Evolutionary conservation across 2,113 vertebrate genomes (phyloP), one percentile per base, ranked within the genome.

Genomic region (Tragelaphus scriptus): DNA sequence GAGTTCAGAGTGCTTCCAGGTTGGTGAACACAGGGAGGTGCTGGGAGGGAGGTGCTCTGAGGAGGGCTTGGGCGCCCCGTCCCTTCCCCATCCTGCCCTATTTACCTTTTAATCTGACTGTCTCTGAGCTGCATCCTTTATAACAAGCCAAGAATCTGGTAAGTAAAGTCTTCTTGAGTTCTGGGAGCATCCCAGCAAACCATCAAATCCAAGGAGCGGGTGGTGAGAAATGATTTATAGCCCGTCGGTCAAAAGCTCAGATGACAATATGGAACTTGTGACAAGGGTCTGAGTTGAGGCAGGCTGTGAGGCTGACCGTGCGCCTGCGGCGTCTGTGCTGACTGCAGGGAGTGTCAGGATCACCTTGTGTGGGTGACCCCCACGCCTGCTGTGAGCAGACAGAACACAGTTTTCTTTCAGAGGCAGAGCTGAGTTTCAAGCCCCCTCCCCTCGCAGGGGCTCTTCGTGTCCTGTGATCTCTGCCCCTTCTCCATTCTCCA

Each of bases 291-390:
- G 80, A 82, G 17, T 13, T 6, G 3, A 30, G 80, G 17, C 77
- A 51, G 77, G 44, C 51, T 23, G 47, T 15, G 30, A 21, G 5
- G 19, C 51, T 21, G 80, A n/a, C 51, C 11, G 30, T 82, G 30
- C 49, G 21, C 10, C 80, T n/a, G 80, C 0, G 49, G 80, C 1
- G 3, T n/a, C 80, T 23, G 30, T 13, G 80, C 30, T 7, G 19
- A 82, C 30, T 44, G 84, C 36, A 11, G 56, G 84, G 36, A 19
- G 56, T 1, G 26, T 28, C 26, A 19, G 26, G 28, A 47, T 7
- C 16, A 16, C 40, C 40, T 36, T 15, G 25, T 6, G 84, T 61
- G 84, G 56, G 7, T 47, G 61, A 30, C 26, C 56, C 26, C 13
- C 56, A 19, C 0, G 0, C 11, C 19, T 61, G 84, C 84, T 30